Base-by-base conservation (phyloP, 1,140 invertebrate species). In the Ectropis grisescens region DNA sequence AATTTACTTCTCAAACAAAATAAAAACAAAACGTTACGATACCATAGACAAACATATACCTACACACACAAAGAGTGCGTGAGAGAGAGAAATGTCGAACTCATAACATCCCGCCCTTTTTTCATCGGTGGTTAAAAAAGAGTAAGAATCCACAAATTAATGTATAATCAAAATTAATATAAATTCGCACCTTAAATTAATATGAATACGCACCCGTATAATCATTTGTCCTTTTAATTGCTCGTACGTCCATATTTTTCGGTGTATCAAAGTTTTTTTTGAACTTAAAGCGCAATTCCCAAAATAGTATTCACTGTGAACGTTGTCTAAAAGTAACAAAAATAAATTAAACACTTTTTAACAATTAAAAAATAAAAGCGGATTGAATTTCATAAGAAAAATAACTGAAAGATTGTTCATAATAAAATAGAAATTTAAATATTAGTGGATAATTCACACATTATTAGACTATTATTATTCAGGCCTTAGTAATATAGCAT, bases 261-360 rank as follows among this genome's bases (percentile, higher is more conserved):
- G n/a, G 24, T 4, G 2, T 2, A 26, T 2, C 3, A 26, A 9
- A 22, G 19, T 22, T 22, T 22, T 22, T 5, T 22, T 5, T 22
- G n/a, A n/a, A n/a, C n/a, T n/a, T n/a, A n/a, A 26, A 6, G 24
- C 24, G 10, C 24, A 26, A 6, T 26, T 26, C 10, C 24, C 24
- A 26, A 26, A 26, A n/a, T 26, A 26, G 10, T 26, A 26, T 26
- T 26, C 24, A 26, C 24, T 26, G 24, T 26, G 24, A 26, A 7
- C 4, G 10, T 26, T 26, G 10, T 26, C 24, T 26, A n/a, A 26
- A 26, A 26, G 10, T 26, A 7, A 26, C 19, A 22, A 22, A 22
- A 22, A 5, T 22, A 22, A 22, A 22, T 22, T 22, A 5, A 9
- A 22, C 9, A 4, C 19, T 4, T 22, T 4, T 22, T 22, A 22